Base-by-base conservation (phyloP, 2,797 vertebrate genomes). In the Lepus oiostolus region DNA sequence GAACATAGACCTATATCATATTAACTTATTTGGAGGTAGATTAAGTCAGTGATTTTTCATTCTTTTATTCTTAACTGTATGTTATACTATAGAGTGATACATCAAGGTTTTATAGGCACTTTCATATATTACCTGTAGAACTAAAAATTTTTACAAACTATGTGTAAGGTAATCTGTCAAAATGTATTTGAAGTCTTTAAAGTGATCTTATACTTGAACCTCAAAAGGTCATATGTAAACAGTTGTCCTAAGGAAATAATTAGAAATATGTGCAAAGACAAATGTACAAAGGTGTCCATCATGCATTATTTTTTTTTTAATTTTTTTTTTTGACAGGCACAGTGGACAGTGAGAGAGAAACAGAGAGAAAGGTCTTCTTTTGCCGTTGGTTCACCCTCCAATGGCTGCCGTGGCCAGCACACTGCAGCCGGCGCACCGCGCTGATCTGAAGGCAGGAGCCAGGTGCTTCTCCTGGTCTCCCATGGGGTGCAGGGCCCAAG, bases 121-220 rank as follows among this genome's bases (percentile, higher is more conserved):
- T n/a, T 60, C 77, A 63, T 52, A 30, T 2, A 80, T 14, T 87
- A 17, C n/a, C 26, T 58, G n/a, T 80, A 89, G 72, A 60, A 95
- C 88, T 47, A 79, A 83, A 92, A 90, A 65, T 71, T 9, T 87
- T 85, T 62, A 75, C 2, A 85, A 94, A 94, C 22, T 88, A 70
- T 92, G 24, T 76, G 60, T 24, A 91, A 88, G 81, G 21, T 77
- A 85, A 94, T 88, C 47, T 91, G 17, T 42, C 38, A 67, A 94
- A 89, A 84, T 35, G 6, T 32, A 79, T 26, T 67, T 70, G 84
- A 92, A 80, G 26, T 28, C 65, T 74, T 60, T 74, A 58, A 90
- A 94, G 42, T 85, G 1, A 26, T 68, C 38, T 83, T 93, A 86
- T 71, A n/a, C 32, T 94, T 84, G 93, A 8, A 60, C 14, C 24